Evolutionary conservation across 2,797 vertebrate genomes (phyloP), one percentile per base, ranked within the genome.

Genomic region (Cyprinella venusta): DNA sequence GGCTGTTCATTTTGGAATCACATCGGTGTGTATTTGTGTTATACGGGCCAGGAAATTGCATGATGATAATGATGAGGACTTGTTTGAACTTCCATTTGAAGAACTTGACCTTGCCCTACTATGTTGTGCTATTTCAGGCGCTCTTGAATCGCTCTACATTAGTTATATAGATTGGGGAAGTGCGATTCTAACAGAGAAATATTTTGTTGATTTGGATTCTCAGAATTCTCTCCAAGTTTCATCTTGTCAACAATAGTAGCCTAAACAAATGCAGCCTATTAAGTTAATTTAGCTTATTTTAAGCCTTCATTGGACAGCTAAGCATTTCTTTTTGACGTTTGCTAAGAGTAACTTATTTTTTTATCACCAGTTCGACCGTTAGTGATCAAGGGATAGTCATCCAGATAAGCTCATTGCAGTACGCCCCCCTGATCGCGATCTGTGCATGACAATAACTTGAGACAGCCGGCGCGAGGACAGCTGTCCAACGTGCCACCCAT

Each of bases 391-490:
- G 30, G 50, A 67, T 42, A 61, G 75, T 63, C 64, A 77, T 54
- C 54, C 75, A 38, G 67, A 61, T 74, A 68, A 68, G 48, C 36
- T 65, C 48, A 82, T 76, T 76, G 61, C 48, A 77, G 67, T 45
- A 79, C 83, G 12, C 63, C 76, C 69, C 80, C 76, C 59, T 42
- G 52, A 26, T 40, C 8, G 26, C 80, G 61, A 72, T 72, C 68
- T 64, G 82, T 71, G 85, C 67, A 72, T 76, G 38, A 84, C 74
- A 81, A 67, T 84, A 84, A 65, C 75, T 67, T 50, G 68, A 74
- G 79, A 82, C 87, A 88, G 86, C 87, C 86, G 83, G 83, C 70
- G 71, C 40, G 48, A 78, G 76, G 80, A 87, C 87, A 88, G 89
- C 87, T 90, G 87, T 84, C 83, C 56, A 48, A 15, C 70, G 79